These are phyloP conservation scores for Drepanosiphum platanoidis DNA, from an alignment of 2,888 invertebrate species.

Conservation along the genomic window DNA sequence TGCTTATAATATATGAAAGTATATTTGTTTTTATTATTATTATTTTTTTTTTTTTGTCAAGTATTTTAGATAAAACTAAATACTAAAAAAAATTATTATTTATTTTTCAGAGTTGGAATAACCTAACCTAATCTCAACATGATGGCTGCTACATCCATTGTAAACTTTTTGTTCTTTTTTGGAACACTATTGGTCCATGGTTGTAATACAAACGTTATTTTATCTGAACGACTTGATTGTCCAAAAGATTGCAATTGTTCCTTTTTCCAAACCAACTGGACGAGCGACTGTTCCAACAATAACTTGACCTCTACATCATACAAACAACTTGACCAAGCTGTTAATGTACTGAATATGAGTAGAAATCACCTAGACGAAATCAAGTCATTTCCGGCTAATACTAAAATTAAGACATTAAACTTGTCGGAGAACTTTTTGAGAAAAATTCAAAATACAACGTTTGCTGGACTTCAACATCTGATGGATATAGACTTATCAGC, in stretches of 20 bases:
- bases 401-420: slow-evolving; percentile 77
- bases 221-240: slow-evolving; percentile 74
- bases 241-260: slow-evolving; percentile 81
- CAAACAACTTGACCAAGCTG: slow-evolving; percentile 76
- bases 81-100: background rate
- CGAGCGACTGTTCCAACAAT: slow-evolving; percentile 80
- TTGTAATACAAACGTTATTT: slow-evolving; percentile 72
- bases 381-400: slow-evolving; percentile 74
- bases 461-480: slow-evolving; percentile 75
- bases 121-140: slow-evolving; percentile 33
- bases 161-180: too few relatives aligned
- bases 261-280: slow-evolving; percentile 81
- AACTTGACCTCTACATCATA: slow-evolving; percentile 77
- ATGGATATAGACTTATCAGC: slow-evolving; percentile 78
- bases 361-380: slow-evolving; percentile 75
- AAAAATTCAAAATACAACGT: slow-evolving; percentile 73
- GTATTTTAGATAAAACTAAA: background rate
- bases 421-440: slow-evolving; percentile 76
- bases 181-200: slow-evolving; percentile 55
- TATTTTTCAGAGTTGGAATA: slow-evolving; percentile 27
- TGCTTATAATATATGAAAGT: too few relatives aligned
- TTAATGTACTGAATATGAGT: slow-evolving; percentile 78
- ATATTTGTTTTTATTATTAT: background rate
- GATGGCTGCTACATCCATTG: slow-evolving; percentile 28
- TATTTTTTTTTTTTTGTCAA: background rate